Evolutionary conservation across 2,113 vertebrate genomes (phyloP), one percentile per base, ranked within the genome.

Genomic region (Periophthalmus modestus): DNA sequence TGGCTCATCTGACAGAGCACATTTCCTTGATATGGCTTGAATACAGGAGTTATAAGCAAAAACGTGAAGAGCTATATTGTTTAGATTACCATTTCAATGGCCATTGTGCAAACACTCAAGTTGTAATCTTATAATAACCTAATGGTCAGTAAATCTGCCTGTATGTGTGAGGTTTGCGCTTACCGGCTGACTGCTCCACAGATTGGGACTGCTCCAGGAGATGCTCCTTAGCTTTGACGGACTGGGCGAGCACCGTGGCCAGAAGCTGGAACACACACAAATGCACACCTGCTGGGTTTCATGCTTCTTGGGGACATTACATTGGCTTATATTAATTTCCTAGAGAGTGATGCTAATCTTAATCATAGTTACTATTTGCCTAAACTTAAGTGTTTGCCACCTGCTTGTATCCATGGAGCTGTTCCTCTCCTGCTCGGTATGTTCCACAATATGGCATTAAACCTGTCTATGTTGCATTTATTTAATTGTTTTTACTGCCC

Each of bases 241-340:
- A 98, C 95, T 97, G 97, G 83, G 97, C 95, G 72, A 98, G 94
- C 87, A 98, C 97, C 0, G 96, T 96, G 82, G 96, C 96, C 93
- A 98, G 92, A 82, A 98, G 95, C 97, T 98, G 68, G 68, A 86
- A 84, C 62, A 78, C 62, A 39, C 34, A 65, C 33, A 65, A n/a
- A 61, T 50, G 65, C 43, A 72, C 62, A 74, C 71, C 58, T 50
- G 33, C 73, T 39, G 4, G 9, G 36, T 39, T 39, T 9, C 36
- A 39, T 39, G 36, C 9, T 39, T 4, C 36, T 39, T 39, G 36
- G 36, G 36, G 36, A 39, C 36, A 39, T 39, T 39, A 39, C 5
- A 43, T 10, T 6, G 39, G 11, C 39, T 43, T 43, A 2, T 10
- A 43, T 43, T 43, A 0, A 43, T 43, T 43, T 43, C 39, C 36